Percentiles rank a stretch among this genome's conserved stretches.
These are phyloP conservation scores for Trichopria drosophilae DNA, from an alignment of 2,888 invertebrate species.

Conservation along the genomic window DNA sequence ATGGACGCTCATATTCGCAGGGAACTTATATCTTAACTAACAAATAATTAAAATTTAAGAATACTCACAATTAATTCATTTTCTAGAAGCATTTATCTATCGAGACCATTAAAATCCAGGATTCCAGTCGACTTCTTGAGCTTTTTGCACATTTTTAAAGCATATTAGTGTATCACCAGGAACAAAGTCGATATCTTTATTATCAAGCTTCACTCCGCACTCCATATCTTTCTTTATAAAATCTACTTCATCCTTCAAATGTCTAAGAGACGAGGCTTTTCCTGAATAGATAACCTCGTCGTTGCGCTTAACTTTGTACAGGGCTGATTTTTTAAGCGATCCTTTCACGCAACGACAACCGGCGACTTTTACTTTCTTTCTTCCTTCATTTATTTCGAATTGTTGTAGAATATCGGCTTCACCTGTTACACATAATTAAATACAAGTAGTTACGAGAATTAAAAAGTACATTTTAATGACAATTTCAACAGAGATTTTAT, in stretches of 20 bases:
- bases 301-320: slow-evolving; percentile 71
- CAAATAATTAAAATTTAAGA: no score
- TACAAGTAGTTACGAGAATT: slow-evolving; percentile 6
- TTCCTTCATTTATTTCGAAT: slow-evolving; percentile 79
- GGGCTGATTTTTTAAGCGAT: slow-evolving; percentile 67
- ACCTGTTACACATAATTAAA: slow-evolving; percentile 59
- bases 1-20: no score
- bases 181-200: slow-evolving; percentile 66
- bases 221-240: slow-evolving; percentile 82
- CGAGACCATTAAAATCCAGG: slow-evolving; percentile 86
- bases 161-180: slow-evolving; percentile 80
- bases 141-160: slow-evolving; percentile 68
- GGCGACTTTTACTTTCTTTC: slow-evolving; percentile 81
- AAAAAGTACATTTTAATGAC: slow-evolving; percentile 9
- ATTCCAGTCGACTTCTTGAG: slow-evolving; percentile 78
- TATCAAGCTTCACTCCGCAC: slow-evolving; percentile 82
- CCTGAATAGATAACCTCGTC: slow-evolving; percentile 72
- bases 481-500: no score
- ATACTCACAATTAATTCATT: slow-evolving; percentile 9
- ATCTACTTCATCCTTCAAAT: slow-evolving; percentile 85
- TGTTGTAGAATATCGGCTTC: slow-evolving; percentile 84
- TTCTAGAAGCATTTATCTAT: background rate
- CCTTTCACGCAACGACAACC: slow-evolving; percentile 87
- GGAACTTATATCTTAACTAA: no score
- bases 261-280: slow-evolving; percentile 79